Percentiles rank a stretch among this genome's conserved stretches.
Conservation (phyloP, 2,888 invertebrate genomes). For the Callosobruchus maculatus region DNA sequence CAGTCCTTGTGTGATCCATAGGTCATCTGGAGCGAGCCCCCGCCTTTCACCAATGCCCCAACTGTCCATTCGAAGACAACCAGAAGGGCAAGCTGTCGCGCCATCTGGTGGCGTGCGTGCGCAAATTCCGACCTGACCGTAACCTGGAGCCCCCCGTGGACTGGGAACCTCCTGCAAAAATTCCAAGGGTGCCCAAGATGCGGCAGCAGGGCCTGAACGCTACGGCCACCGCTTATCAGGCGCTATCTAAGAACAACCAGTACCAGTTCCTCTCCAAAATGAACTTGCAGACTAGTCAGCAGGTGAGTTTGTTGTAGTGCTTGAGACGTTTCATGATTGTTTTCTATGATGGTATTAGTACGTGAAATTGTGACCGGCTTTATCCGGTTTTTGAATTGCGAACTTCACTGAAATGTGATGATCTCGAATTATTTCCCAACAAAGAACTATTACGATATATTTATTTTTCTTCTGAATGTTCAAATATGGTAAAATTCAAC, state of each 20-base stretch:
- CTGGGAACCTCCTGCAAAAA: slow-evolving; percentile 93
- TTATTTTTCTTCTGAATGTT: no score
- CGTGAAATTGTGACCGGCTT: background rate
- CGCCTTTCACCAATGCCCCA: slow-evolving; percentile 86
- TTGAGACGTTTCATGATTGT: background rate
- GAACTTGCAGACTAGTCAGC: slow-evolving; percentile 36
- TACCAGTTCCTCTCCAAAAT: slow-evolving; percentile 43
- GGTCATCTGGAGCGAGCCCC: slow-evolving; percentile 78
- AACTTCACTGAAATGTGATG: no score
- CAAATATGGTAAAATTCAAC: no score
- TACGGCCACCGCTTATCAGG: slow-evolving; percentile 51
- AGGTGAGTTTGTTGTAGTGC: background rate
- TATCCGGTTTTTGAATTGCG: no score
- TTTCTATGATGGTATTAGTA: background rate
- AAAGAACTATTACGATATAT: no score
- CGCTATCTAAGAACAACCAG: slow-evolving; percentile 49
- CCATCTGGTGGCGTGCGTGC: slow-evolving; percentile 82
- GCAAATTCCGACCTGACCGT: slow-evolving; percentile 82
- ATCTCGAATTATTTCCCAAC: no score
- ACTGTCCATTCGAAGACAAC: slow-evolving; percentile 92
- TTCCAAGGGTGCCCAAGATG: slow-evolving; percentile 65
- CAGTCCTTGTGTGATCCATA: background rate
- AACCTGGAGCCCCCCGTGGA: slow-evolving; percentile 85
- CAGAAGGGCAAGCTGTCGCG: slow-evolving; percentile 87
- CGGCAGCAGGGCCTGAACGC: slow-evolving; percentile 42